Evolutionary conservation across 2,113 vertebrate species (phyloP), one percentile per base, ranked within the genome.

Genomic region (Psephotus haematonotus): DNA sequence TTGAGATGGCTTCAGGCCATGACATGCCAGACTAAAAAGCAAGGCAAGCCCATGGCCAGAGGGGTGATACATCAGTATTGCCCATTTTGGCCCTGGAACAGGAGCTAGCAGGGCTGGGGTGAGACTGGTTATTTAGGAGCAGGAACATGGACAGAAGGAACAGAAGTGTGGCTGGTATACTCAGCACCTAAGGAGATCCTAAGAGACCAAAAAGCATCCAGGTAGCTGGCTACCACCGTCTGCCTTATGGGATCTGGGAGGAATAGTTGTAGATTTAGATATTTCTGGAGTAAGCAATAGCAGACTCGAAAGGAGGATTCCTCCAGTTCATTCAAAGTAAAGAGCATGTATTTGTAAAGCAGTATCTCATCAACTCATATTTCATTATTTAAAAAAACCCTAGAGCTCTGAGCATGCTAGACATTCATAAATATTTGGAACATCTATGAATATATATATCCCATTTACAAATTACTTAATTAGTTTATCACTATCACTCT

Each of bases 221-320:
- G 67, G 85, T 82, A 75, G 43, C 65, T 64, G 69, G 41, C 64
- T 90, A 44, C 39, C 2, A 6, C 65, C 0, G 0, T 22, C 67
- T 85, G 75, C 75, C 95, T 82, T 3, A 0, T 77, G 88, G 67
- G 94, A 77, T 80, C 72, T 55, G 35, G 70, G 67, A 88, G 71
- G 29, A 85, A 90, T 68, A 64, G 63, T 31, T 76, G 27, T 43
- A 62, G 37, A 72, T 31, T 55, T 31, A 57, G 64, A 19, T 94
- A 77, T 90, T 93, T 93, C 76, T 74, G 77, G 88, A 83, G 31
- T 65, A 88, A 82, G 91, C 47, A 82, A 90, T 57, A 77, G 47
- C 65, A 91, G 60, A 19, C 85, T 95, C 82, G 95, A 79, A 90
- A 93, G 37, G 17, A 91, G 75, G 55, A 93, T 82, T 90, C 67